A percentile compares a stretch with the other conserved stretches of the same genome.
phyloP scores from a whole-genome alignment of 2,113 vertebrate species.

The Globicephala melas region DNA sequence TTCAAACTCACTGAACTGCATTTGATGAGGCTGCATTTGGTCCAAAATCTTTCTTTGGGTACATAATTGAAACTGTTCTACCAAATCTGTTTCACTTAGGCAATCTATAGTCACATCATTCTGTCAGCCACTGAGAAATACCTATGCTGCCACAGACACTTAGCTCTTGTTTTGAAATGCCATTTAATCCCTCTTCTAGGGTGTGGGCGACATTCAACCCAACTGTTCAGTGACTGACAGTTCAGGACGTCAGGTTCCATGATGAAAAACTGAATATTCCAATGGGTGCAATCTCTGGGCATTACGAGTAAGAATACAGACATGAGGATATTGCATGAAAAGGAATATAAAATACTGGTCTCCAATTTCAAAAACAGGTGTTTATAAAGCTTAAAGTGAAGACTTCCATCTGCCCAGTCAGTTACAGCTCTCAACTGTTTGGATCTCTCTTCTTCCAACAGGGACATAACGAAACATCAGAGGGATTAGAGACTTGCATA shows the following conservation, averaged over 20 bases:
- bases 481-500: background rate
- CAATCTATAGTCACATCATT: conserved; percentile 51
- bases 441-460: background rate
- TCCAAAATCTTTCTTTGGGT: conserved; percentile 76
- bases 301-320: conserved; percentile 60
- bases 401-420: conserved; percentile 47
- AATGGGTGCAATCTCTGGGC: background rate
- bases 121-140: conserved; percentile 66
- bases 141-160: conserved; percentile 35
- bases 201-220: background rate
- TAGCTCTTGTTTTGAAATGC: conserved; percentile 55
- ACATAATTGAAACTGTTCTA: conserved; percentile 82
- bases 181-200: conserved; percentile 50
- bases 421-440: fast-evolving
- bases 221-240: conserved; percentile 33
- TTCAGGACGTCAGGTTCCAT: conserved; percentile 20
- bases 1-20: conserved; percentile 78
- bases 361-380: conserved; percentile 24
- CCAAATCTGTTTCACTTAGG: conserved; percentile 77
- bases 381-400: conserved; percentile 48
- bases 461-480: background rate
- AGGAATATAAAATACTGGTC: background rate
- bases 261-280: background rate
- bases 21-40: conserved; percentile 78
- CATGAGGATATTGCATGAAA: conserved; percentile 51